Conservation (phyloP, 2,888 invertebrate genomes). For the Myopa tessellatipennis region DNA sequence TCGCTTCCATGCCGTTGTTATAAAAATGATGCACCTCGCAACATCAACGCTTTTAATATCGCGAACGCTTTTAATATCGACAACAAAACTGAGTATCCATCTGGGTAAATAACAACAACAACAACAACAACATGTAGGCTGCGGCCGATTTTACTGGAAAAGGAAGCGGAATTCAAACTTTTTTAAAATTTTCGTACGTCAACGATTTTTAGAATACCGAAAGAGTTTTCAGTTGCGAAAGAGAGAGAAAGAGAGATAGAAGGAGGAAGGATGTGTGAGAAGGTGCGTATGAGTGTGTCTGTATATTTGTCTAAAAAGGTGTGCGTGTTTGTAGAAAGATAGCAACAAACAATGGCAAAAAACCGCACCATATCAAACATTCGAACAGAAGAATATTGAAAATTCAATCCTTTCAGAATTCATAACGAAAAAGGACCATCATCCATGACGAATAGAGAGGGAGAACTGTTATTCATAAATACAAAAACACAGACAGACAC, state of each 20-base stretch:
- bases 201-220: too few relatives aligned
- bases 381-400: not conserved
- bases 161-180: conserved; percentile 1
- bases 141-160: not conserved
- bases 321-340: not conserved
- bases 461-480: not conserved
- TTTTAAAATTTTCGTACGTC: not conserved
- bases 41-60: too few relatives aligned
- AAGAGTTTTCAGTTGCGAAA: too few relatives aligned
- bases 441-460: not conserved
- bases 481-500: not conserved
- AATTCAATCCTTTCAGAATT: conserved; percentile 19
- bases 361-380: not conserved
- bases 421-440: not conserved
- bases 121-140: not conserved
- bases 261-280: not conserved
- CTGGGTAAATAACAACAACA: conserved; percentile 24
- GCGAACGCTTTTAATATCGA: conserved; percentile 28
- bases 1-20: too few relatives aligned
- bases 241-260: too few relatives aligned
- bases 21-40: too few relatives aligned
- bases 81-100: conserved; percentile 35
- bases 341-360: not conserved
- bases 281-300: not conserved
- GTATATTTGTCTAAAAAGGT: not conserved